phyloP scores from a whole-genome alignment of 2,888 invertebrate genomes.

The Drosophila cognata region DNA sequence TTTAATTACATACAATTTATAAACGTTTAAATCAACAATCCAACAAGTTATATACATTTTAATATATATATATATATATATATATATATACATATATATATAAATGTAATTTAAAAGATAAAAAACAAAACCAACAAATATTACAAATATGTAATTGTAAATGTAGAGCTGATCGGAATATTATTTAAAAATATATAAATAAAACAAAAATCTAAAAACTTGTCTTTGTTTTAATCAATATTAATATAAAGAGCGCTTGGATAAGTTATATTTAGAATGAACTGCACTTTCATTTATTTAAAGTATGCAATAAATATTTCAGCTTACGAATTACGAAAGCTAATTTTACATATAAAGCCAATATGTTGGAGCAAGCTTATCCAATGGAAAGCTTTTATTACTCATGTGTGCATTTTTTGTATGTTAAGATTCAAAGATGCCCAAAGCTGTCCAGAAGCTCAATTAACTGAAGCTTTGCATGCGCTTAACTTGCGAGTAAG shows the following conservation, averaged over 20 bases:
- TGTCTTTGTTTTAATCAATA: conserved; percentile 1
- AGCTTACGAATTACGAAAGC: no score
- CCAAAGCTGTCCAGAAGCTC: not conserved
- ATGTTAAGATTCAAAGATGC: not conserved
- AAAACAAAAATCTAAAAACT: conserved; percentile 60
- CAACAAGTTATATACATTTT: conserved; percentile 75
- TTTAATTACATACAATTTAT: conserved; percentile 56
- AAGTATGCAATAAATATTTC: not conserved
- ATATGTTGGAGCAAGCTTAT: not conserved
- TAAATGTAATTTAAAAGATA: conserved; percentile 64
- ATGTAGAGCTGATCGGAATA: conserved; percentile 80
- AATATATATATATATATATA: conserved; percentile 67
- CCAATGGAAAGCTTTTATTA: not conserved
- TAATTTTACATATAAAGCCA: not conserved
- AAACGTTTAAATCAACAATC: conserved; percentile 50
- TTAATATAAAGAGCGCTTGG: not conserved
- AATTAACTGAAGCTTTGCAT: not conserved
- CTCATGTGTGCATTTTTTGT: not conserved
- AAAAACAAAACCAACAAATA: conserved; percentile 58
- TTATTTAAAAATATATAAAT: conserved; percentile 77
- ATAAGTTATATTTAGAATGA: not conserved
- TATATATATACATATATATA: conserved; percentile 39
- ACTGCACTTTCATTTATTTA: not conserved
- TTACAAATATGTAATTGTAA: conserved; percentile 81
- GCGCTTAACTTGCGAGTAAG: not conserved